Base-by-base conservation (phyloP, 1,140 invertebrate species). In the Cyphomyrmex costatus region DNA sequence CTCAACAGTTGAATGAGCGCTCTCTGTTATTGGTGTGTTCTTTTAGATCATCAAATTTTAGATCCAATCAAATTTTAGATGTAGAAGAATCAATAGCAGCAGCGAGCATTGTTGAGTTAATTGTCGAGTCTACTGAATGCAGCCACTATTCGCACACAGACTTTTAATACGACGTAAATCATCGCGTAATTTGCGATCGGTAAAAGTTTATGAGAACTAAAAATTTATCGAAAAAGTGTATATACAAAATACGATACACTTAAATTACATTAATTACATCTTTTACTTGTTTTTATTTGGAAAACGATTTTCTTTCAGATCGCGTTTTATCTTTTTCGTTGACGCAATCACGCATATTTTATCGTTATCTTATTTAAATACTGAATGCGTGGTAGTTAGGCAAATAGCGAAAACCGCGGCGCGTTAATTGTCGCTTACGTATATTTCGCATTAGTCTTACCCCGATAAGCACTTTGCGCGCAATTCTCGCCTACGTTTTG, bases 371-470 rank as follows among this genome's bases (percentile, higher is more conserved):
- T n/a, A 42, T 8, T 73, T 58, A 49, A 49, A 61, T 24, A 56
- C 1, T 33, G 6, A 2, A 70, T 42, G 46, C 1, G 36, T 42
- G 30, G 0, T 42, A 56, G 51, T 53, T 24, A 49, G 3, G 21
- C 6, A 19, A 80, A 36, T 66, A 53, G 16, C n/a, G 10, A 42
- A 68, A 36, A 36, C 33, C 16, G 0, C 8, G n/a, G 21, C n/a
- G 68, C 14, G 33, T 74, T 61, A 83, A 83, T 83, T 83, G 36
- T 83, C 16, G 24, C 66, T 82, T 82, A 49, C 82, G 70, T 74
- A 78, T 27, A 63, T 79, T 46, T 88, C 27, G 73, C 86, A 74
- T 88, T 88, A 89, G 65, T 85, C 51, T 65, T 68, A 66, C 24
- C 12, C 10, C 86, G 86, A 87, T 85, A 87, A 68, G n/a, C 36